A percentile compares a stretch with the other conserved stretches of the same genome.
These are phyloP conservation scores for Geopemphigus sp. DNA, from an alignment of 1,140 invertebrate genomes.

Conservation along the genomic window DNA sequence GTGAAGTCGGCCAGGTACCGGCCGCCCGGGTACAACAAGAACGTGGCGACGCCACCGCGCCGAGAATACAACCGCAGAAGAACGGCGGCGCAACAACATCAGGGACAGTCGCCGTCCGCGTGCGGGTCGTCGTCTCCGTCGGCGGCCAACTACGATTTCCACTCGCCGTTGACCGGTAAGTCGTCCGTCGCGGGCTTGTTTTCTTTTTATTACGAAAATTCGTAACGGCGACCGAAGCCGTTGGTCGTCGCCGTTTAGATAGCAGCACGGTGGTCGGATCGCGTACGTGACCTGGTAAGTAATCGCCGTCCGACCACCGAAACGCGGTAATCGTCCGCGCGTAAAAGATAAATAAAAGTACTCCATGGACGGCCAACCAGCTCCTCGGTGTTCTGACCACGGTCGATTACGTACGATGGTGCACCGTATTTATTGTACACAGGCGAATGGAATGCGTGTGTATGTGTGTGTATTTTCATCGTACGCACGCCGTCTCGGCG, in stretches of 20 bases:
- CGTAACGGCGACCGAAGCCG: neutral
- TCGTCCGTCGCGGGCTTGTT: neutral
- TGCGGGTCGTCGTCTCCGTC: neutral
- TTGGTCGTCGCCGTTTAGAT: slow-evolving; percentile 27
- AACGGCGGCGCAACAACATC: slow-evolving; percentile 14
- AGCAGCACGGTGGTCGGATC: slow-evolving; percentile 3
- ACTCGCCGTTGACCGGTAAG: slow-evolving; percentile 34
- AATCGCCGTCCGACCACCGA: slow-evolving; percentile 23
- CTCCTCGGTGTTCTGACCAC: neutral
- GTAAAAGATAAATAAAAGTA: slow-evolving; percentile 18
- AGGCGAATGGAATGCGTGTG: neutral
- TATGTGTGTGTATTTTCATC: neutral
- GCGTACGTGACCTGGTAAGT: slow-evolving; percentile 19
- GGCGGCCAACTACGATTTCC: slow-evolving; percentile 2
- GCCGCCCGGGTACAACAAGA: slow-evolving; percentile 75
- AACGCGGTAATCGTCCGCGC: slow-evolving; percentile 11
- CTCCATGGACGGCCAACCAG: neutral
- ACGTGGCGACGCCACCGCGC: slow-evolving; percentile 60
- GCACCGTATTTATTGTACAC: too few species aligned
- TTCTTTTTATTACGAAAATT: too few species aligned
- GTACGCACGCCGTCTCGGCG: neutral
- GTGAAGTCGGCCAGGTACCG: slow-evolving; percentile 83
- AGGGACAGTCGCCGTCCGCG: neutral
- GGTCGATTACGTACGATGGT: neutral
- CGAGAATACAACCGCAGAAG: slow-evolving; percentile 54